Conservation (phyloP, 1,140 invertebrate species). For the Penaeus indicus region DNA sequence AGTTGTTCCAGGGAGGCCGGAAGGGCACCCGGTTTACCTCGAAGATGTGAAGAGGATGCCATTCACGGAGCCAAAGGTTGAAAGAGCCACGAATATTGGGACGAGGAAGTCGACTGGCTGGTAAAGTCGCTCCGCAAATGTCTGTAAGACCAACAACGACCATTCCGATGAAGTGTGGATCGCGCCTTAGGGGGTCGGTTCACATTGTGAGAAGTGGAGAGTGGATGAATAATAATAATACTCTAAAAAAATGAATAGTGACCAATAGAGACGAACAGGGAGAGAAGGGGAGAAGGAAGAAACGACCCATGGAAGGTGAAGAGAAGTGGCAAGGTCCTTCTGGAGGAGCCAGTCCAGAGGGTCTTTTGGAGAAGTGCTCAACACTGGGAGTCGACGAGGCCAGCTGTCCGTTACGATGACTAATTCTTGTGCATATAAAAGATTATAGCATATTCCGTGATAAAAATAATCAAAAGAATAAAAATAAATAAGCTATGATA, state of each 20-base stretch:
- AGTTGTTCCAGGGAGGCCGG: slow-evolving; percentile 19
- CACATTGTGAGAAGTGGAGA: not conserved
- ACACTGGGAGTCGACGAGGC: too few species aligned
- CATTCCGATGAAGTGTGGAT: slow-evolving; percentile 26
- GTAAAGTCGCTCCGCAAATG: slow-evolving; percentile 59
- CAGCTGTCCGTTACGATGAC: too few species aligned
- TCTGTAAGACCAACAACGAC: slow-evolving; percentile 62
- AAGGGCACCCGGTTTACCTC: slow-evolving; percentile 68
- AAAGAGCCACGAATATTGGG: slow-evolving; percentile 82
- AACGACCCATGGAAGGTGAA: too few species aligned
- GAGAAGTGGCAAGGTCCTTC: too few species aligned
- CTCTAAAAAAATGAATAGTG: too few species aligned
- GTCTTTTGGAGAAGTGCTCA: too few species aligned
- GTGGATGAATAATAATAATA: not conserved
- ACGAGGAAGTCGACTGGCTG: slow-evolving; percentile 59
- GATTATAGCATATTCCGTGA: too few species aligned
- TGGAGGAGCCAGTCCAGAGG: too few species aligned
- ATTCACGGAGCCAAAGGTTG: slow-evolving; percentile 88
- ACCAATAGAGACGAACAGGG: too few species aligned
- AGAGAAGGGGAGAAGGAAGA: not conserved
- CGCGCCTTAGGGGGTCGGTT: not conserved
- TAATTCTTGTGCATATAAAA: too few species aligned
- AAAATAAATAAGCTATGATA: too few species aligned
- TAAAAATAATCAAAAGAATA: too few species aligned
- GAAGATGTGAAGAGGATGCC: slow-evolving; percentile 92